Conservation (phyloP, 2,113 vertebrate species). For the Chaetodon auriga region DNA sequence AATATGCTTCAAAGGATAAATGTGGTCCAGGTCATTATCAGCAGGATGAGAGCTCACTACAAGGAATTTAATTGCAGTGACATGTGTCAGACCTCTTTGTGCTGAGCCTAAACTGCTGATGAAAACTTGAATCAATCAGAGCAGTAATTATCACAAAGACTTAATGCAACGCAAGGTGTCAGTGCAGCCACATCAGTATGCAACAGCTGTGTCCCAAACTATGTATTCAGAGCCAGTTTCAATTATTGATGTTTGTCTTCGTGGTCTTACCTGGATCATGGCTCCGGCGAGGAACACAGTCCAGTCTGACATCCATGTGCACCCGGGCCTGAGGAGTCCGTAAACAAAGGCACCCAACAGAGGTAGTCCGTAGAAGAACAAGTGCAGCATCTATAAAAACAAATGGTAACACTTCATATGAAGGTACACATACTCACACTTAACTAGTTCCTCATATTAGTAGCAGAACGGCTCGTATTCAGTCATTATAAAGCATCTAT, state of each 20-base stretch:
- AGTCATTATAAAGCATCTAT: no score
- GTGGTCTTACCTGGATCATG: slow-evolving; percentile 87
- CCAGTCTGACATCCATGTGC: slow-evolving; percentile 92
- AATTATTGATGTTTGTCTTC: slow-evolving; percentile 10
- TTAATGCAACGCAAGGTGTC: slow-evolving; percentile 7
- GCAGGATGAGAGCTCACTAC: slow-evolving; percentile 23
- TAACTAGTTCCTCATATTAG: no score
- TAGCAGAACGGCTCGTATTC: no score
- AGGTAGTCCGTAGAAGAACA: slow-evolving; percentile 90
- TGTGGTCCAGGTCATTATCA: slow-evolving; percentile 34
- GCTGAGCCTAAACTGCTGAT: neutral
- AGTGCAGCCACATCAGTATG: neutral
- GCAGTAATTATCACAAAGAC: neutral
- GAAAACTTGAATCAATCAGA: slow-evolving; percentile 33
- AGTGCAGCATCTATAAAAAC: slow-evolving; percentile 88
- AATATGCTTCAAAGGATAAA: slow-evolving; percentile 37
- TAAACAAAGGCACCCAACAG: slow-evolving; percentile 86
- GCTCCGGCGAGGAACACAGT: slow-evolving; percentile 89
- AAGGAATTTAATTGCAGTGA: slow-evolving; percentile 32
- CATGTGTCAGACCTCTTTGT: slow-evolving; percentile 14
- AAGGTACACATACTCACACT: no score
- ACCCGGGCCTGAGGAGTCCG: slow-evolving; percentile 88
- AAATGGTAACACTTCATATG: neutral
- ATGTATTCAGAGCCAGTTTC: slow-evolving; percentile 20
- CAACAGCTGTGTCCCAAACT: neutral